Evolutionary conservation across 2,797 vertebrate species (phyloP).

Genomic region (Onychomys leucogaster): DNA sequence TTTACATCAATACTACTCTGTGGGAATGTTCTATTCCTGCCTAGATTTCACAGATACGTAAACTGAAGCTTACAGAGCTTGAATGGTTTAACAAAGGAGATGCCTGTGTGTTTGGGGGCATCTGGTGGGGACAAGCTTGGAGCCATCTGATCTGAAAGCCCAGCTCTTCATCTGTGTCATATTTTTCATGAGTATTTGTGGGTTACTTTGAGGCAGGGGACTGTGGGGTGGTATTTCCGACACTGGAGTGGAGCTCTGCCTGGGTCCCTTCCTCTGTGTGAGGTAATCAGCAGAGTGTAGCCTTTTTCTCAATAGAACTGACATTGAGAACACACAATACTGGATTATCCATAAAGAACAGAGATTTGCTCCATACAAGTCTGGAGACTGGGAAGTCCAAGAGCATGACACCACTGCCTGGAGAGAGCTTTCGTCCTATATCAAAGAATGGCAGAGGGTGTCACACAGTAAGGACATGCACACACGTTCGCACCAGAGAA

Average conservation of each 20-base stretch:
- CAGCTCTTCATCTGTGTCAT: background rate
- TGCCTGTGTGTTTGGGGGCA: background rate
- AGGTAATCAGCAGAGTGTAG: fast-evolving
- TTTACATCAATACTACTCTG: fast-evolving
- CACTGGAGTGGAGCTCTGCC: background rate
- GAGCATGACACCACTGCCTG: too few species aligned
- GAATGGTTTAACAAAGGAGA: background rate
- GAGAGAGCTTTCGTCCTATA: background rate
- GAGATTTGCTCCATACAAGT: background rate
- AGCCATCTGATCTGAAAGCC: background rate
- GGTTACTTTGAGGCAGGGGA: background rate
- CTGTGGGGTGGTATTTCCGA: background rate
- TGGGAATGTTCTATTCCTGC: background rate
- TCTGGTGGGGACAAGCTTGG: background rate
- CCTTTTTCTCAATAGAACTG: background rate
- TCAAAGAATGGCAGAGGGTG: background rate
- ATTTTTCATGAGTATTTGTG: background rate
- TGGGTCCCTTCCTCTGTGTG: background rate
- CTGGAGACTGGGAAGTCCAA: background rate
- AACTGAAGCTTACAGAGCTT: background rate
- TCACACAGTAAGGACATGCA: background rate
- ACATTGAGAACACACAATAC: background rate
- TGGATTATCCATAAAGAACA: background rate
- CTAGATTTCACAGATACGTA: background rate
- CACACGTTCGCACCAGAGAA: background rate